Evolutionary conservation across 2,113 vertebrate species (phyloP), one percentile per base, ranked within the genome.

Genomic region (Apteryx mantelli): DNA sequence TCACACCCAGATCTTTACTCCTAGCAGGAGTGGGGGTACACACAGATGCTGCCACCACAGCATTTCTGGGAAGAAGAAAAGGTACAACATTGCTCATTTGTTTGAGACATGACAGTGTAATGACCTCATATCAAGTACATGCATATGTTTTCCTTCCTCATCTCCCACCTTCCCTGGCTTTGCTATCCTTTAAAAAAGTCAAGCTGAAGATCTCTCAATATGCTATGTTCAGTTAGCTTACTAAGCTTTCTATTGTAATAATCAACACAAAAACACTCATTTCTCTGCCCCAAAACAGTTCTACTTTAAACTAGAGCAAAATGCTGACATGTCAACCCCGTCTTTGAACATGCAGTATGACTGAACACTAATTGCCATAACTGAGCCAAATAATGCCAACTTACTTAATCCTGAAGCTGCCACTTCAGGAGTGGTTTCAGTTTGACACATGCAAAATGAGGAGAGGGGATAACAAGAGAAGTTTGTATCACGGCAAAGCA

Each of bases 301-400:
- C 30, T 77, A 25, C 68, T 84, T 93, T 50, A 89, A 87, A 48
- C 30, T 48, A 61, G 46, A 76, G 38, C 60, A 86, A 91, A 90
- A 90, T 16, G 12, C 22, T 70, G 73, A 90, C 30, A n/a, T 22
- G 28, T 50, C 86, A 93, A 44, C 26, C 52, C 55, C 34, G 36
- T 40, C 56, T 92, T 92, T 93, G 88, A 96, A 87, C 40, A 60
- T 9, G 36, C 55, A 95, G 8, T 60, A 87, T 8, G 53, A 89
- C 61, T 60, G 87, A 96, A 92, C 71, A 66, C 28, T 91, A 94
- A 94, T 82, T 95, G 92, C 74, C 55, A 18, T 88, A 96, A 96
- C 3, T 92, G 92, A 94, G 70, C 44, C 52, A 18, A 40, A 88
- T 92, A 15, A 80, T 26, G 34, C 36, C 63, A 26, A 40, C 38